These are phyloP conservation scores for Tapirus indicus DNA, from an alignment of 2,797 vertebrate species.

Conservation along the genomic window DNA sequence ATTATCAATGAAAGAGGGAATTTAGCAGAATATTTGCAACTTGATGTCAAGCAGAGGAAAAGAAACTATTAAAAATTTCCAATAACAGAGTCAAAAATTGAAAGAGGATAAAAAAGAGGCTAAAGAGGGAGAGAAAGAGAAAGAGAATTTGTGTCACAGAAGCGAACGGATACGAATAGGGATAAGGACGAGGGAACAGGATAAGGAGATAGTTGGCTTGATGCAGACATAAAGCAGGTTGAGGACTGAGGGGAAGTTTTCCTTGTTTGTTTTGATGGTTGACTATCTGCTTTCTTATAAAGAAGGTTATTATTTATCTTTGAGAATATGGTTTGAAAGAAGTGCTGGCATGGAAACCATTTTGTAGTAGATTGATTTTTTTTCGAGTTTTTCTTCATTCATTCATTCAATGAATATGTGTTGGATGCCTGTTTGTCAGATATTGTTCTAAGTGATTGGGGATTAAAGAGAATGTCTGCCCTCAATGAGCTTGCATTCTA, in stretches of 20 bases:
- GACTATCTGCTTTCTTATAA: neutral
- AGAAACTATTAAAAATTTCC: neutral
- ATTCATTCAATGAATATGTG: neutral
- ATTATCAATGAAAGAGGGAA: neutral
- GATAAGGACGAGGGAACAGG: neutral
- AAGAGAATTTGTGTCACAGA: neutral
- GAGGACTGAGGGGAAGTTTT: neutral
- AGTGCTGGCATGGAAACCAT: neutral
- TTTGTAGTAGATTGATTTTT: neutral
- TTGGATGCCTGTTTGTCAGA: neutral
- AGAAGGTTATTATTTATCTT: neutral
- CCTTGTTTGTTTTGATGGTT: neutral
- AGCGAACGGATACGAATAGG: neutral
- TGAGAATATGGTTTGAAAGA: neutral
- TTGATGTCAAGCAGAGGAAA: neutral
- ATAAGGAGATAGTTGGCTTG: neutral
- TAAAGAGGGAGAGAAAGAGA: neutral
- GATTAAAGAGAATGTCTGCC: neutral
- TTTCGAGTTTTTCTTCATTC: neutral
- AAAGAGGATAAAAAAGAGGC: neutral
- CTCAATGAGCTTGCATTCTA: neutral
- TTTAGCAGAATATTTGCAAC: conserved; percentile 2
- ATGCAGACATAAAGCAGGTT: neutral
- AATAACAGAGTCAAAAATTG: neutral
- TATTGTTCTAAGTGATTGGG: neutral